phyloP scores from a whole-genome alignment of 2,888 invertebrate species.

The Nemotelus pantherinus region DNA sequence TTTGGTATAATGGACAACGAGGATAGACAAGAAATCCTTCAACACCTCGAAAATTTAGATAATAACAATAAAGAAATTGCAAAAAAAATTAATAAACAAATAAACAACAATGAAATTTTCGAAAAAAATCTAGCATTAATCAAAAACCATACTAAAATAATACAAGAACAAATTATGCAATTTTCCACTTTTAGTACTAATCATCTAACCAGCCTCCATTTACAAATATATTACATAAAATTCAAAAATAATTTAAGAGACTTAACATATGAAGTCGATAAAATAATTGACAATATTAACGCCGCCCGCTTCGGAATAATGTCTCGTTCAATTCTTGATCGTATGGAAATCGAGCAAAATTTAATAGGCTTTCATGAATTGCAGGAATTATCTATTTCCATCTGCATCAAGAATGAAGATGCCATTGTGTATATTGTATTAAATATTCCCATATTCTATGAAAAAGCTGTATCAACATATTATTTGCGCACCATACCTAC shows the following conservation, averaged over 20 bases:
- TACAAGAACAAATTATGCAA: constrained; percentile 10
- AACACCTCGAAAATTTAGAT: constrained; percentile 14
- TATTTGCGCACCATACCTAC: constrained; percentile 4
- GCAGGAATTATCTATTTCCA: constrained; percentile 2
- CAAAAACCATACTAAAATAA: not conserved
- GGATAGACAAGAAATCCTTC: not conserved
- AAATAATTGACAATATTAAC: constrained; percentile 2
- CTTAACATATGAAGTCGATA: not conserved
- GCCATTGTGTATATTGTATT: not conserved
- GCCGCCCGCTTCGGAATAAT: not conserved
- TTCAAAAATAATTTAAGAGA: not conserved
- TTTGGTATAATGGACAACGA: constrained; percentile 2
- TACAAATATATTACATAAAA: not conserved
- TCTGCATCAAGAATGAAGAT: not conserved
- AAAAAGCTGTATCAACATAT: constrained; percentile 3
- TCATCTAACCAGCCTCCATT: not conserved
- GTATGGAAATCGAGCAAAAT: constrained; percentile 13
- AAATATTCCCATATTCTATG: constrained; percentile 21
- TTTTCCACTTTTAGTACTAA: not conserved
- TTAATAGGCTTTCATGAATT: constrained; percentile 25
- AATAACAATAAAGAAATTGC: not conserved
- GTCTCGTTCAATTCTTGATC: constrained; percentile 17
- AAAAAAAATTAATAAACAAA: not conserved
- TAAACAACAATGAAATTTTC: constrained; percentile 7
- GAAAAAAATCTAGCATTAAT: constrained; percentile 18